phyloP scores from a whole-genome alignment of 2,888 invertebrate species.

The Lysandra coridon region DNA sequence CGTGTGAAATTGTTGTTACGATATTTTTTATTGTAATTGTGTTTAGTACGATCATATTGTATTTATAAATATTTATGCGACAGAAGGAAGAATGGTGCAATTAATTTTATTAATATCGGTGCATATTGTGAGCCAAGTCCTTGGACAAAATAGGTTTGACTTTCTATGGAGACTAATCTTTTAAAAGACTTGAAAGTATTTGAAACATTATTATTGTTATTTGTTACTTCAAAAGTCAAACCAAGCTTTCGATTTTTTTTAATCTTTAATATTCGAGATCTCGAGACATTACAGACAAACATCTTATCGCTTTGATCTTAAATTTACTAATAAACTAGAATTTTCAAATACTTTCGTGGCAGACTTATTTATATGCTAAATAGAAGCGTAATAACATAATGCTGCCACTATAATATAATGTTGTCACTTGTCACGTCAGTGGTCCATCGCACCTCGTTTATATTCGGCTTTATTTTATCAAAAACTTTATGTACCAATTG shows the following conservation, averaged over 20 bases:
- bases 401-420: background rate
- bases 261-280: background rate
- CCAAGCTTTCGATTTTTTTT: background rate
- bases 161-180: background rate
- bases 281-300: background rate
- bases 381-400: background rate
- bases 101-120: constrained; percentile 36
- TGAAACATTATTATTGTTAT: background rate
- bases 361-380: background rate
- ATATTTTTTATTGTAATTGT: constrained; percentile 36
- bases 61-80: constrained; percentile 32
- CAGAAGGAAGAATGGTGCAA: constrained; percentile 48
- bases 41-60: constrained; percentile 40
- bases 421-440: constrained; percentile 20
- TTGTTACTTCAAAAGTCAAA: background rate
- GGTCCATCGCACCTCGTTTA: constrained; percentile 6
- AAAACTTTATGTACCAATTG: constrained; percentile 21
- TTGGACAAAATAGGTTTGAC: constrained; percentile 37
- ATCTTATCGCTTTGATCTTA: background rate
- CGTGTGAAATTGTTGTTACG: constrained; percentile 16
- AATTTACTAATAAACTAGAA: background rate
- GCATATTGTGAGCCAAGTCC: constrained; percentile 42
- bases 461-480: background rate
- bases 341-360: background rate
- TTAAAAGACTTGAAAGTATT: background rate